These are phyloP conservation scores for Chroicocephalus ridibundus DNA, from an alignment of 2,113 vertebrate genomes.

Conservation along the genomic window DNA sequence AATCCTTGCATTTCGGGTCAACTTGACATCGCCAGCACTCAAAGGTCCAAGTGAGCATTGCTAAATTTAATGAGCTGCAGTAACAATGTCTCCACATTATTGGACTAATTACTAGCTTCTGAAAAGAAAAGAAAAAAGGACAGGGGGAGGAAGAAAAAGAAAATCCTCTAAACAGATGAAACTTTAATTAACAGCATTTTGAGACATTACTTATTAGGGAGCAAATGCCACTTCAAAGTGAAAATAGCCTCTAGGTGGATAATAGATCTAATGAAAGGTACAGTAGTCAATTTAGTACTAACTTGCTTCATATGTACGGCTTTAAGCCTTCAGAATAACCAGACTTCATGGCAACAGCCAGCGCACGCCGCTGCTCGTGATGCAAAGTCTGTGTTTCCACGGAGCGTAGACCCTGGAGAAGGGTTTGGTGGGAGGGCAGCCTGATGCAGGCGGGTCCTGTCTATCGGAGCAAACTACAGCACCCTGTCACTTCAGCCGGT, in stretches of 20 bases:
- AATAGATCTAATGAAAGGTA: slow-evolving; percentile 28
- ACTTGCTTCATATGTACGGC: neutral
- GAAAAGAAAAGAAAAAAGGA: slow-evolving; percentile 20
- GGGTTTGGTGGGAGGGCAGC: neutral
- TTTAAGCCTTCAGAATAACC: neutral
- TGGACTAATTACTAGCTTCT: slow-evolving; percentile 64
- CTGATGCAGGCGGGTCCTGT: neutral
- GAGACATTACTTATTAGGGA: slow-evolving; percentile 38
- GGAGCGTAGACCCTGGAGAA: rapidly evolving
- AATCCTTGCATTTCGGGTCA: slow-evolving; percentile 49
- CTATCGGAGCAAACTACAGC: neutral
- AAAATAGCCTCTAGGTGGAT: slow-evolving; percentile 59
- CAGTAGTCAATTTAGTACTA: neutral
- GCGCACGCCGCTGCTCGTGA: rapidly evolving
- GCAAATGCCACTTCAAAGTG: slow-evolving; percentile 59
- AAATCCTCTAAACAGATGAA: slow-evolving; percentile 64
- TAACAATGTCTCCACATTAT: slow-evolving; percentile 25
- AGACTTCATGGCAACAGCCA: neutral
- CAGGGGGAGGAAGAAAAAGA: neutral
- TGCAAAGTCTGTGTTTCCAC: neutral
- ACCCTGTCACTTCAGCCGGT: neutral
- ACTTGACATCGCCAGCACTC: slow-evolving; percentile 35
- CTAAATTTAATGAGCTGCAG: slow-evolving; percentile 72
- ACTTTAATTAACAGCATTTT: slow-evolving; percentile 69
- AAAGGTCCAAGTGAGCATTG: slow-evolving; percentile 56